Evolutionary conservation across 2,888 invertebrate genomes (phyloP), one percentile per base, ranked within the genome.

Genomic region (Rhodophaea formosa): DNA sequence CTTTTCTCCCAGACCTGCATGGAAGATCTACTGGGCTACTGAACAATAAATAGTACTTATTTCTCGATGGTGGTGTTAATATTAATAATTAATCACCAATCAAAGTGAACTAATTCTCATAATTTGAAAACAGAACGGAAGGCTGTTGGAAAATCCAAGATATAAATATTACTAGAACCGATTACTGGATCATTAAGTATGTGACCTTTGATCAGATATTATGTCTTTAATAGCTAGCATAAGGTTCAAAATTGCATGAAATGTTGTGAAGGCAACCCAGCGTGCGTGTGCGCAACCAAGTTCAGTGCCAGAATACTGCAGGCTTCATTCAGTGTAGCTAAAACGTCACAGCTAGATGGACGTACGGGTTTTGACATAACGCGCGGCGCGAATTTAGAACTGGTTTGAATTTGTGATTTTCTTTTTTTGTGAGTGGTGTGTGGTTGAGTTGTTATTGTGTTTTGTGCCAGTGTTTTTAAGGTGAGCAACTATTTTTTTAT

Each of bases 241-340:
- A 58, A 39, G 47, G 60, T 39, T 32, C 29, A 53, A 15, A 56
- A 49, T 60, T n/a, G 47, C 47, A 42, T 39, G 16, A n/a, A 56
- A 32, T 35, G 8, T 12, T 8, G 6, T 49, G 59, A 57, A 54
- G 57, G 54, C 52, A 15, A 55, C 12, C 54, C 30, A 16, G 8
- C 54, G 45, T 61, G 61, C 57, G 52, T 57, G 46, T 35, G 43
- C 58, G 56, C 61, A 59, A 15, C 8, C 61, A 61, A 61, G 61
- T 59, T 61, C 61, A 61, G 15, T 51, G 51, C 35, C 51, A 35
- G 32, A 51, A 35, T 32, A 51, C 12, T 39, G 35, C 32, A 16
- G 35, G 17, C 35, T 35, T 51, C 49, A 49, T 14, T 49, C 51
- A 51, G 61, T 61, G 57, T 61, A 57, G 57, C 39, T 14, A 43